These are phyloP conservation scores for Aldabrachelys gigantea DNA, from an alignment of 2,113 vertebrate genomes.

Conservation along the genomic window DNA sequence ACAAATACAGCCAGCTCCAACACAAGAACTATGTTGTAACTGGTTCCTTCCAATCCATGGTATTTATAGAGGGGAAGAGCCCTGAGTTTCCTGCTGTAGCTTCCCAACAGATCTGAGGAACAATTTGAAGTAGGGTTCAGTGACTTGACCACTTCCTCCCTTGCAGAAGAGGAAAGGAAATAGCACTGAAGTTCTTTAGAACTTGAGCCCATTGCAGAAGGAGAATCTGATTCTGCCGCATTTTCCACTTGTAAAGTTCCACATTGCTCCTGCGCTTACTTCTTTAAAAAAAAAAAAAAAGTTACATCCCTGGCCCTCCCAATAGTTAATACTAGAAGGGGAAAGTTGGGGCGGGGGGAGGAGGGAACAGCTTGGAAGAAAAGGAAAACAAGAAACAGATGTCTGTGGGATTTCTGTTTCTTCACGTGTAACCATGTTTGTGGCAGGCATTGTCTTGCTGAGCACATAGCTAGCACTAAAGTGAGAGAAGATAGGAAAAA, in stretches of 20 bases:
- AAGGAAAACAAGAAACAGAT: not conserved
- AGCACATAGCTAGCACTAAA: not conserved
- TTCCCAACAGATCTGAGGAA: not conserved
- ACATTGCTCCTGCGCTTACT: not conserved
- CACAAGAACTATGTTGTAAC: not conserved
- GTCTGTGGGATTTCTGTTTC: not conserved
- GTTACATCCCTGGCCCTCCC: rapidly evolving
- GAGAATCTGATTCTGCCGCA: not conserved
- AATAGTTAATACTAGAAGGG: not conserved
- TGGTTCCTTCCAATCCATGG: not conserved
- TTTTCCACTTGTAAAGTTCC: not conserved
- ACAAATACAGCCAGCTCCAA: not conserved
- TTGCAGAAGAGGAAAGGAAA: not conserved
- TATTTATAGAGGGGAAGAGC: not conserved
- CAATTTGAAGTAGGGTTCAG: not conserved
- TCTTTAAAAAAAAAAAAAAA: too few relatives aligned
- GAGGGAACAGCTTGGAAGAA: too few relatives aligned
- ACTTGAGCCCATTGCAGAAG: not conserved
- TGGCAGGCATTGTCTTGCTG: not conserved
- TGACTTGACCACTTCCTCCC: not conserved
- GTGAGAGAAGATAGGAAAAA: not conserved
- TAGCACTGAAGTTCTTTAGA: not conserved
- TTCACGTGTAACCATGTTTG: not conserved
- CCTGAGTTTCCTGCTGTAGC: not conserved
- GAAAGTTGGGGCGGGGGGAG: too few relatives aligned